Percentiles rank a stretch among this genome's conserved stretches.
Conservation (phyloP, 2,797 vertebrate species). For the Corythornis leucogaster region DNA sequence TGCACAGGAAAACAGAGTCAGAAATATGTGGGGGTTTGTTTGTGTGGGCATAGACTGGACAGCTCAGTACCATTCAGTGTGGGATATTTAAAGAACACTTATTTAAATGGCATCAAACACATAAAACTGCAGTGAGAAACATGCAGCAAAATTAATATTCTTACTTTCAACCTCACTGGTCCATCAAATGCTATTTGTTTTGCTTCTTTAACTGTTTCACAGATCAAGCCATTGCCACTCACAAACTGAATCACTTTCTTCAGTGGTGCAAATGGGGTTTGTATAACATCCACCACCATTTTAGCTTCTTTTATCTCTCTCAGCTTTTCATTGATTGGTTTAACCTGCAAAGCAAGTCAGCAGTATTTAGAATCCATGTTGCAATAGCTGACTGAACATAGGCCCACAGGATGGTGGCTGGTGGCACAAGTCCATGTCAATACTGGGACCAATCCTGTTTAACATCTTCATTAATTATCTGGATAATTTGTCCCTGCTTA, state of each 20-base stretch:
- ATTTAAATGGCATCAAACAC: not conserved
- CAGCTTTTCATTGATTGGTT: slow-evolving; percentile 88
- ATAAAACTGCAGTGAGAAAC: not conserved
- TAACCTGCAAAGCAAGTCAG: slow-evolving; percentile 79
- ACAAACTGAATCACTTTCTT: slow-evolving; percentile 92
- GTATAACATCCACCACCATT: slow-evolving; percentile 92
- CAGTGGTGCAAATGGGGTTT: slow-evolving; percentile 81
- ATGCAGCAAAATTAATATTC: not conserved
- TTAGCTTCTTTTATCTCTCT: slow-evolving; percentile 88
- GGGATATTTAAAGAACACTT: not conserved
- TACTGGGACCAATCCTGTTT: not conserved
- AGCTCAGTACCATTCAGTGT: not conserved
- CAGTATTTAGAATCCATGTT: not conserved
- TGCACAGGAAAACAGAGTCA: not conserved
- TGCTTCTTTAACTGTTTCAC: slow-evolving; percentile 91
- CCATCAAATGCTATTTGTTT: slow-evolving; percentile 86
- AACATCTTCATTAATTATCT: not conserved
- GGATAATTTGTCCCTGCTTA: not conserved
- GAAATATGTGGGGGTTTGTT: not conserved
- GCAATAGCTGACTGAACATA: not conserved
- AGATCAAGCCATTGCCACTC: slow-evolving; percentile 90
- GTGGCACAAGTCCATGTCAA: not conserved
- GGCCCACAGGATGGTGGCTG: not conserved
- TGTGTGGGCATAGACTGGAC: not conserved
- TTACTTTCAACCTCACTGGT: slow-evolving; percentile 86